Percentiles rank a stretch among this genome's conserved stretches.
Conservation (phyloP, 2,888 invertebrate genomes). For the Merodon equestris region DNA sequence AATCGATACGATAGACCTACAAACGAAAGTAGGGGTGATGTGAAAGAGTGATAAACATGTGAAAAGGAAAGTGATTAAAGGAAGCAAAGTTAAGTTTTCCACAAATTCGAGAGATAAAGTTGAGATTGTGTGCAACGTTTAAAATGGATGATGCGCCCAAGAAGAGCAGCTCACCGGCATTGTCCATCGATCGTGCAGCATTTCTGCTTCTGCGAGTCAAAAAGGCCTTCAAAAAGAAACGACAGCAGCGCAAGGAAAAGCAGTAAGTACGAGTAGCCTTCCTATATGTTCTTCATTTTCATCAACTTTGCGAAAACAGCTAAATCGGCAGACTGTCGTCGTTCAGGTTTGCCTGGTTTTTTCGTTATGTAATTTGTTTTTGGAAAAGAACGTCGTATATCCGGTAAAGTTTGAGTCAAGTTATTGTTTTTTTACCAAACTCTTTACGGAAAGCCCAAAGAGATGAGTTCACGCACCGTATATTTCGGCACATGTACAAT, state of each 20-base stretch:
- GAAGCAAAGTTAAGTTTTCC: not conserved
- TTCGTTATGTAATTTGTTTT: constrained; percentile 12
- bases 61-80: constrained; percentile 11
- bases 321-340: too few relatives aligned
- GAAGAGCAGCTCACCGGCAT: constrained; percentile 79
- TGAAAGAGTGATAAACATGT: constrained; percentile 23
- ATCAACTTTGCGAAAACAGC: not conserved
- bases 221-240: constrained; percentile 93
- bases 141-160: constrained; percentile 74
- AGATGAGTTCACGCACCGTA: too few relatives aligned
- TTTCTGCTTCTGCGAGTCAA: constrained; percentile 92
- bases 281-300: constrained; percentile 14
- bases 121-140: not conserved
- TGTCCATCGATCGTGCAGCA: constrained; percentile 93
- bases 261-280: constrained; percentile 82
- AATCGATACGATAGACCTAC: constrained; percentile 19
- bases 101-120: not conserved
- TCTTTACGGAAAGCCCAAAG: constrained; percentile 9
- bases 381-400: constrained; percentile 28
- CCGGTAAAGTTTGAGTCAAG: constrained; percentile 38
- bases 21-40: constrained; percentile 7
- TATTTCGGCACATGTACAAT: not conserved
- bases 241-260: constrained; percentile 91
- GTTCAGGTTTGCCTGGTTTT: not conserved
- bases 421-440: constrained; percentile 19